Evolutionary conservation across 2,888 invertebrate species (phyloP), one percentile per base, ranked within the genome.

Genomic region (Halictus quadricinctus): DNA sequence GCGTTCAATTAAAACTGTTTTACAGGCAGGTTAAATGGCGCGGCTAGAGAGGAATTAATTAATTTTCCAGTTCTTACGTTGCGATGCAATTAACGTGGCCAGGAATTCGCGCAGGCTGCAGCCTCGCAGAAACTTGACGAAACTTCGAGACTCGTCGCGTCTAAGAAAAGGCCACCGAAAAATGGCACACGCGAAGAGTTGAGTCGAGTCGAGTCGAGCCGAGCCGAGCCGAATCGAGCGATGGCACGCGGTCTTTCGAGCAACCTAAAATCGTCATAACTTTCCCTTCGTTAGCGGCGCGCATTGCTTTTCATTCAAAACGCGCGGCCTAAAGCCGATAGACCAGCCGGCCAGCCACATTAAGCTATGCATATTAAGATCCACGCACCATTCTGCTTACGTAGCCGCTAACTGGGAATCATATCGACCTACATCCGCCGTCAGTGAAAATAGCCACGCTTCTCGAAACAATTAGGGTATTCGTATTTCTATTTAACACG

Each of bases 341-440:
- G 79, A 72, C 72, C 13, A 54, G 72, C n/a, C 75, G 69, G 79
- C 80, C 73, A 54, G 73, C 46, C 80, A 29, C 74, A 85, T 80
- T 77, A 75, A 81, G 88, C 80, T 83, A 88, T 86, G 90, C 91
- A 89, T 90, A 88, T 89, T 88, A 90, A 90, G 69, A 76, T 83
- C 76, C 66, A 78, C 74, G 80, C 84, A 69, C 77, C 48, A 64
- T 64, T 76, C 70, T 81, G 54, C 81, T 84, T 83, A 48, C 86
- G 87, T 83, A 81, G 84, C 78, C 76, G 85, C 82, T 70, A 75
- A 70, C 69, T 84, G 80, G 21, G 83, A 76, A 83, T 83, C 64
- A 72, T 85, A 73, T 74, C 87, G 85, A 89, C 90, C 89, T 79
- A 87, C 84, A 89, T 89, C 73, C 80, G 18, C 18, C 25, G 48